A percentile compares a stretch with the other conserved stretches of the same genome.
Evolutionary conservation across 37 sponge, comb jelly and placozoan genomes (phyloP).

Genomic region (Amphimedon queenslandica): DNA sequence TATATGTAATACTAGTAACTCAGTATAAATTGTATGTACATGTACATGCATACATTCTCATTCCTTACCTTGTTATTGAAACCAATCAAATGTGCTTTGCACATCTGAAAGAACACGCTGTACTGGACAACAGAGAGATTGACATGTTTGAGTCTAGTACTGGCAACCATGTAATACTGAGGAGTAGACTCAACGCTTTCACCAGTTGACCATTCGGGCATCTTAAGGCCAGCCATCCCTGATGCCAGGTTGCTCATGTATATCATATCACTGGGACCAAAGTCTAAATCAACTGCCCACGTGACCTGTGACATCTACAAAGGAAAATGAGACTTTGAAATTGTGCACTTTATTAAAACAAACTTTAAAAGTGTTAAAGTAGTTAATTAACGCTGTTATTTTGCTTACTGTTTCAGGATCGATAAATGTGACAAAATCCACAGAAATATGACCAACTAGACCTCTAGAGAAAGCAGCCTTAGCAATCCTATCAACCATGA

Average conservation of each 20-base stretch:
- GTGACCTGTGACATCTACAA: constrained; percentile 67
- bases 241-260: constrained; percentile 50
- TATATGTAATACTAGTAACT: not conserved
- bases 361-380: too few species aligned
- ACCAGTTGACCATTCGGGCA: constrained; percentile 16
- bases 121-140: constrained; percentile 80
- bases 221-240: constrained; percentile 52
- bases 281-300: constrained; percentile 85
- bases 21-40: not conserved
- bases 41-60: not conserved
- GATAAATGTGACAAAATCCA: constrained; percentile 90
- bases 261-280: constrained; percentile 68
- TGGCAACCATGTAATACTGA: constrained; percentile 64
- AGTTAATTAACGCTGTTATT: too few species aligned
- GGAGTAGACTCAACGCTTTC: not conserved
- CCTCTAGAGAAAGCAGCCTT: constrained; percentile 37
- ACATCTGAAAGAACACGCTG: constrained; percentile 93
- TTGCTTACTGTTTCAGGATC: constrained; percentile 46
- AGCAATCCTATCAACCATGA: not conserved
- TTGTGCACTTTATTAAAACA: too few species aligned
- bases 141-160: constrained; percentile 72
- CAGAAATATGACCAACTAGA: constrained; percentile 78
- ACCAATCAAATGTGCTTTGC: constrained; percentile 90
- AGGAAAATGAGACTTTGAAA: too few species aligned
- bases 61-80: constrained; percentile 67